phyloP scores from a whole-genome alignment of 30 jellyfish, hydroid and myxozoan species.

The Euphysa ruthae region DNA sequence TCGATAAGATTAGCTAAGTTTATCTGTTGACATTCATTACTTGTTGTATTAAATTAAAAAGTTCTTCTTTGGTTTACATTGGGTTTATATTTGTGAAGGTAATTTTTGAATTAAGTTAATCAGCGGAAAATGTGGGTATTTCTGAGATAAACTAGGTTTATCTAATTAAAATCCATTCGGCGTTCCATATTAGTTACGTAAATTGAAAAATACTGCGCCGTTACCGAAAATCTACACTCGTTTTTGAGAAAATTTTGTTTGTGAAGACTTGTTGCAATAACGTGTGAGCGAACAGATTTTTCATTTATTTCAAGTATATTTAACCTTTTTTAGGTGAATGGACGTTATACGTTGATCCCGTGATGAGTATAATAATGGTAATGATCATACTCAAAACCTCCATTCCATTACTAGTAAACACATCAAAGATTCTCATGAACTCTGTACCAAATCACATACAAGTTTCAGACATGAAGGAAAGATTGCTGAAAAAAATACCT shows the following conservation, averaged over 20 bases:
- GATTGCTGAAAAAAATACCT: constrained; percentile 38
- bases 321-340: constrained; percentile 54
- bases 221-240: too few relatives aligned
- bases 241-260: background rate
- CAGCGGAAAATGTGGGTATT: too few relatives aligned
- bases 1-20: too few relatives aligned
- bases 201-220: too few relatives aligned
- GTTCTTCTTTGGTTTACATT: too few relatives aligned
- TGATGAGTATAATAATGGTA: constrained; percentile 84
- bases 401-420: constrained; percentile 77
- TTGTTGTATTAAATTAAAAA: too few relatives aligned
- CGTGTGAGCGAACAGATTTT: background rate
- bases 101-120: too few relatives aligned
- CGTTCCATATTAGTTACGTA: too few relatives aligned
- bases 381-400: constrained; percentile 84
- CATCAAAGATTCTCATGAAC: constrained; percentile 84
- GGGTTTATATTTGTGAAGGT: too few relatives aligned
- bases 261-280: background rate
- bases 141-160: too few relatives aligned
- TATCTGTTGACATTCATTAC: too few relatives aligned
- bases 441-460: constrained; percentile 89
- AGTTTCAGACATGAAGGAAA: constrained; percentile 48
- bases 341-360: constrained; percentile 95
- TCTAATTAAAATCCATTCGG: too few relatives aligned
- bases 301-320: background rate